Base-by-base conservation (phyloP, 1,140 invertebrate species). In the Ditylenchus dipsaci region DNA sequence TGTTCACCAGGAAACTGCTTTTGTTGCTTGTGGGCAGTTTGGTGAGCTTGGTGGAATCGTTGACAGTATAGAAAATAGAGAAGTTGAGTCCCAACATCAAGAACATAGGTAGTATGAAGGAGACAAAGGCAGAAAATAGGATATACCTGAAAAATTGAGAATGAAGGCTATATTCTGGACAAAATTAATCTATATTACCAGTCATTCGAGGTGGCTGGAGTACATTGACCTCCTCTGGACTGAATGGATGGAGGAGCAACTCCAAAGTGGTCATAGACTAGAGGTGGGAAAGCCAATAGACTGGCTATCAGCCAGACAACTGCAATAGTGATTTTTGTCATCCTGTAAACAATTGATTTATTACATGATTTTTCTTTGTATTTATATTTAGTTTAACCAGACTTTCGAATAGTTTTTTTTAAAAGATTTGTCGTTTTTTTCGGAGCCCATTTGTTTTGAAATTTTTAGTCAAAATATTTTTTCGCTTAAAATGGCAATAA, bases 121-220 rank as follows among this genome's bases (percentile, higher is more conserved):
- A 82, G 59, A 80, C 73, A 27, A 73, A 58, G 42, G 79, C 79
- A 9, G 80, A 82, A 58, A 80, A 82, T n/a, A 81, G 53, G 67
- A 81, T 80, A 64, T 82, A 81, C n/a, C n/a, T n/a, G n/a, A n/a
- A n/a, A n/a, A n/a, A n/a, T n/a, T n/a, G n/a, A n/a, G n/a, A n/a
- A n/a, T n/a, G n/a, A n/a, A n/a, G n/a, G n/a, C n/a, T n/a, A n/a
- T n/a, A n/a, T n/a, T n/a, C n/a, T n/a, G n/a, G n/a, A n/a, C n/a
- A n/a, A n/a, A n/a, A n/a, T n/a, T n/a, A n/a, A n/a, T n/a, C n/a
- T n/a, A n/a, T n/a, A n/a, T n/a, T n/a, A n/a, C 45, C 65, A 63
- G 61, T 76, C 62, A 38, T 69, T 72, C 29, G 67, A 71, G 19
- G 74, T 69, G 38, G 78, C 75, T 13, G 79, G 79, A 13, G 78